phyloP scores from a whole-genome alignment of 2,888 invertebrate genomes.

The Luperina nickerlii region DNA sequence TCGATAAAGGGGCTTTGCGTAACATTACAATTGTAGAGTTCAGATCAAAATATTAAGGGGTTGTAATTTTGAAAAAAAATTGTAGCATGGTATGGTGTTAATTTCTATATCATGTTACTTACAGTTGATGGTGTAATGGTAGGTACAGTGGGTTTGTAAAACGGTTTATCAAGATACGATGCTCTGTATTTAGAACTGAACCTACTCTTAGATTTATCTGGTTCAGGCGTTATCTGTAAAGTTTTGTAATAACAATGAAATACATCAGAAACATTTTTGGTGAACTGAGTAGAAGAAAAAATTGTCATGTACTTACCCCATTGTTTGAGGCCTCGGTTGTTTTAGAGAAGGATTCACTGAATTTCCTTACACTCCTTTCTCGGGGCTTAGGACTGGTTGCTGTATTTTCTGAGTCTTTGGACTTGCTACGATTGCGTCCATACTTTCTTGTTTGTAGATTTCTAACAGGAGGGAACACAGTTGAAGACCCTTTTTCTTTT shows the following conservation, averaged over 20 bases:
- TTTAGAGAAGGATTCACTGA: slow-evolving; percentile 82
- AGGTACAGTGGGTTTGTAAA: slow-evolving; percentile 92
- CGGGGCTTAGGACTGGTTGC: slow-evolving; percentile 73
- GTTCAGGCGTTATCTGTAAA: slow-evolving; percentile 86
- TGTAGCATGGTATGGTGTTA: slow-evolving; percentile 50
- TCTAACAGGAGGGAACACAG: slow-evolving; percentile 78
- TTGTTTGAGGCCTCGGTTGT: slow-evolving; percentile 84
- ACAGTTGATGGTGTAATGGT: slow-evolving; percentile 89
- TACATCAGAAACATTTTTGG: slow-evolving; percentile 3
- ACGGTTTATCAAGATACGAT: slow-evolving; percentile 88
- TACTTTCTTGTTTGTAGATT: slow-evolving; percentile 84
- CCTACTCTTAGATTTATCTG: slow-evolving; percentile 87
- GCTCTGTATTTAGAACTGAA: slow-evolving; percentile 91
- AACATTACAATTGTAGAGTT: slow-evolving; percentile 27
- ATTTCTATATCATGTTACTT: slow-evolving; percentile 77
- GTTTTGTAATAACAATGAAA: slow-evolving; percentile 54
- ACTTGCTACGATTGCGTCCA: slow-evolving; percentile 74
- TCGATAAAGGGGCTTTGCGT: slow-evolving; percentile 88
- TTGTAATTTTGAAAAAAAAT: slow-evolving; percentile 61
- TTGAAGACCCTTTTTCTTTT: slow-evolving; percentile 72
- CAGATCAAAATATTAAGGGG: slow-evolving; percentile 27
- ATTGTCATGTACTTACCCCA: slow-evolving; percentile 80
- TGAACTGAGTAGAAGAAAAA: background rate
- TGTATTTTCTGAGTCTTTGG: slow-evolving; percentile 69
- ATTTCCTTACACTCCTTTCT: slow-evolving; percentile 80